A percentile compares a stretch with the other conserved stretches of the same genome.
Conservation (phyloP, 2,888 invertebrate species). For the Heteromurus nitidus region DNA sequence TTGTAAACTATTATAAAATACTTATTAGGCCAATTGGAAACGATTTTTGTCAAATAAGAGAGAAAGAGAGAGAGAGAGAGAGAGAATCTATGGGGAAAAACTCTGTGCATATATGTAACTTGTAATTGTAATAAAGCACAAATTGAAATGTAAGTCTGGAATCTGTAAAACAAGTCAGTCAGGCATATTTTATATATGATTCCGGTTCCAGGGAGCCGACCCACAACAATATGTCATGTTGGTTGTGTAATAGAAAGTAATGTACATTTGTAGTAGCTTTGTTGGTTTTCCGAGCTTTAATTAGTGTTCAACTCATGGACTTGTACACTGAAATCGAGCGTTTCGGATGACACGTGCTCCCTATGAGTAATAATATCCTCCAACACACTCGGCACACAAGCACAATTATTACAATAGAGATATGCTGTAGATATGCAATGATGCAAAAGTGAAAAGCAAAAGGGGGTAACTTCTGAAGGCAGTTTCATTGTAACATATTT, state of each 20-base stretch:
- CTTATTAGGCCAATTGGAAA: slow-evolving; percentile 43
- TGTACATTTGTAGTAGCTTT: background rate
- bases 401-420: too few species aligned
- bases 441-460: background rate
- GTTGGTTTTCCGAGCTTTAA: slow-evolving; percentile 45
- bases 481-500: background rate
- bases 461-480: slow-evolving; percentile 15
- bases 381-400: too few species aligned
- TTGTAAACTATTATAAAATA: slow-evolving; percentile 38
- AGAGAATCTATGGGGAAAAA: background rate
- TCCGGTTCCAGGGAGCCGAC: too few species aligned
- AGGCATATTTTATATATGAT: too few species aligned
- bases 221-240: background rate
- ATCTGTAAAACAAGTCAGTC: background rate
- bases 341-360: slow-evolving; percentile 53
- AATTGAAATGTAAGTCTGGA: background rate
- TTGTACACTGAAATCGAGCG: slow-evolving; percentile 50
- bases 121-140: too few species aligned
- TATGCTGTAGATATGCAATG: slow-evolving; percentile 2
- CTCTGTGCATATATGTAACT: too few species aligned
- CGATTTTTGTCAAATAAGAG: slow-evolving; percentile 25
- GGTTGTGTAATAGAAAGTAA: background rate
- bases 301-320: slow-evolving; percentile 49
- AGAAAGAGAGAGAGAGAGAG: background rate
- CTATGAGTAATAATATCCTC: slow-evolving; percentile 50